Base-by-base conservation (phyloP, 1,140 invertebrate species). In the Zophobas morio region DNA sequence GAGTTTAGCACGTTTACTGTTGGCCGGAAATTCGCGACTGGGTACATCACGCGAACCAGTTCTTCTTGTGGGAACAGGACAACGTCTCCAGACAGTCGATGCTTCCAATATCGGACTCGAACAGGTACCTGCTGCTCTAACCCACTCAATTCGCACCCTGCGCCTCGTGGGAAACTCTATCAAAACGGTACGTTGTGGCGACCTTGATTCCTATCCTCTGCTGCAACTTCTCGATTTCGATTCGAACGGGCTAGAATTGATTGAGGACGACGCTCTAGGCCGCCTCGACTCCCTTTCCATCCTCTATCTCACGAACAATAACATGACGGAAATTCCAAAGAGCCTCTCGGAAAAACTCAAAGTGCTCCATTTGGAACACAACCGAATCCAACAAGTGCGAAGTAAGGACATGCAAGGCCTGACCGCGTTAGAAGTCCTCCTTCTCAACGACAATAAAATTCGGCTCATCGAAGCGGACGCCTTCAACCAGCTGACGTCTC, bases 221-320 rank as follows among this genome's bases (percentile, higher is more conserved):
- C 85, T 98, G 5, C 93, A 93, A 77, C 88, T 94, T 36, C 85
- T 98, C 35, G 94, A 96, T 82, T 90, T 98, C 40, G 94, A 94
- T 34, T 89, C 93, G 70, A 98, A 97, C 83, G 88, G 89, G 75
- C 90, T 98, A 36, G 87, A 86, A 49, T 88, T 90, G 1, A 90
- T 98, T 2, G 96, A 97, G 86, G 94, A 97, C 40, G 95, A 96
- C 81, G 94, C 96, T 0, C 87, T 98, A 35, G 94, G 94, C 0
- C 89, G 96, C 42, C 85, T 96, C 32, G 94, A 96, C 81, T 91
- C 93, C 81, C 89, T 99, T 2, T 88, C 93, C 36, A 89, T 94
- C 72, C 88, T 98, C 6, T 94, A 95, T 84, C 87, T 97, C 4
- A 93, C 94, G 76, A 92, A 92, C 72, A 98, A 98, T 84, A 84